Evolutionary conservation across 2,888 invertebrate species (phyloP), one percentile per base, ranked within the genome.

Genomic region (Stenurella melanura): DNA sequence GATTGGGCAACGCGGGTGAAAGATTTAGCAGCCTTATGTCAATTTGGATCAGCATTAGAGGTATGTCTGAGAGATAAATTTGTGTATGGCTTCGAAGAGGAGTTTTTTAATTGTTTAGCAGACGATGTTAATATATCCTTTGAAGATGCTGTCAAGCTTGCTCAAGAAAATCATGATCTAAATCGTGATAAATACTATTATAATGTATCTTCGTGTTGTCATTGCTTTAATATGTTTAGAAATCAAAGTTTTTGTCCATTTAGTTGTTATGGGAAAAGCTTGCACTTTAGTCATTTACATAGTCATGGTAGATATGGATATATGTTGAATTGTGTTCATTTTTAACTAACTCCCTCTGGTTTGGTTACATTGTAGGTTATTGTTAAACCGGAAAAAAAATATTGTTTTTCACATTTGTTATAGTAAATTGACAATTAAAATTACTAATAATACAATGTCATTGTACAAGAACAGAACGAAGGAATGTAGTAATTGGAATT

Each of bases 1-100:
- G 78, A 81, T 3, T 84, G 84, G 83, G 80, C 80, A 38, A 77
- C 73, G n/a, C 60, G 82, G 19, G 78, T 82, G 10, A 76, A 80
- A 71, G 73, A 75, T 50, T 61, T 79, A 38, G 81, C 82, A 10
- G 76, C 78, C 21, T 38, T n/a, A 19, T 84, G 84, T 69, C 75
- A 78, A 18, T 84, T 82, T 63, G 83, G 81, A 7, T 15, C 58
- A 9, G 82, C 80, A 42, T 60, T 78, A n/a, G 73, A 78, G 10
- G 57, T 61, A 2, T 34, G 54, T 60, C 42, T 81, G 60, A 77
- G 80, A 50, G 82, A 82, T 60, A 80, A 80, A 75, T 83, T 83
- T 77, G 68, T 83, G 7, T 73, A 76, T 56, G 82, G 83, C 21
- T 76, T 81, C 21, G 76, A 70, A 56, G 72, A 74, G n/a, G 10